These are phyloP conservation scores for Melanchra persicariae DNA, from an alignment of 2,888 invertebrate genomes.

Conservation along the genomic window DNA sequence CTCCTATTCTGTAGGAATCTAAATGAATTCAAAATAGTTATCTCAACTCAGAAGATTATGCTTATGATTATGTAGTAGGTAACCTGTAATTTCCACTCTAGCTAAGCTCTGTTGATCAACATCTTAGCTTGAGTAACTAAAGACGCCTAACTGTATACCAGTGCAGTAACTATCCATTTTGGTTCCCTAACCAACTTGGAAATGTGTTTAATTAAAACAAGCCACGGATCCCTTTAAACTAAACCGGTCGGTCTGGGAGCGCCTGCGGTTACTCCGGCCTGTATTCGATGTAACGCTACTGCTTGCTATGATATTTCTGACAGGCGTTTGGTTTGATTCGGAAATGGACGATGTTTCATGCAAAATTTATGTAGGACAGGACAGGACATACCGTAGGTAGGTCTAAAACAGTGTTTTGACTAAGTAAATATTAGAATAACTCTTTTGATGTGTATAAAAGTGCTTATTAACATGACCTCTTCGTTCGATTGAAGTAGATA, in stretches of 20 bases:
- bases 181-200: slow-evolving; percentile 22
- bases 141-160: slow-evolving; percentile 15
- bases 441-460: neutral
- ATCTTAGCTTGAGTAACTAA: neutral
- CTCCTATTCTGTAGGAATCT: too few species aligned
- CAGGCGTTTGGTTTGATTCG: slow-evolving; percentile 47
- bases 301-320: slow-evolving; percentile 57
- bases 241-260: slow-evolving; percentile 39
- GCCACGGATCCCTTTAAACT: slow-evolving; percentile 24
- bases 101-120: neutral
- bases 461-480: neutral
- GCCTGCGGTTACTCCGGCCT: slow-evolving; percentile 50
- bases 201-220: slow-evolving; percentile 55
- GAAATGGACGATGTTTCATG: neutral
- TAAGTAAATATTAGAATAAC: neutral
- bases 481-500: neutral
- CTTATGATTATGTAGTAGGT: too few species aligned
- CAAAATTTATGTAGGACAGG: neutral
- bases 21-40: too few species aligned
- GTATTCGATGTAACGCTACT: slow-evolving; percentile 32
- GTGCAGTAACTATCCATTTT: slow-evolving; percentile 34
- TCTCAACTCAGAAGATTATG: too few species aligned
- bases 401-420: neutral
- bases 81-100: neutral
- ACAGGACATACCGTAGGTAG: too few species aligned